Percentiles rank a stretch among this genome's conserved stretches.
Evolutionary conservation across 2,797 vertebrate species (phyloP).

Genomic region (Lepilemur ruficaudatus): DNA sequence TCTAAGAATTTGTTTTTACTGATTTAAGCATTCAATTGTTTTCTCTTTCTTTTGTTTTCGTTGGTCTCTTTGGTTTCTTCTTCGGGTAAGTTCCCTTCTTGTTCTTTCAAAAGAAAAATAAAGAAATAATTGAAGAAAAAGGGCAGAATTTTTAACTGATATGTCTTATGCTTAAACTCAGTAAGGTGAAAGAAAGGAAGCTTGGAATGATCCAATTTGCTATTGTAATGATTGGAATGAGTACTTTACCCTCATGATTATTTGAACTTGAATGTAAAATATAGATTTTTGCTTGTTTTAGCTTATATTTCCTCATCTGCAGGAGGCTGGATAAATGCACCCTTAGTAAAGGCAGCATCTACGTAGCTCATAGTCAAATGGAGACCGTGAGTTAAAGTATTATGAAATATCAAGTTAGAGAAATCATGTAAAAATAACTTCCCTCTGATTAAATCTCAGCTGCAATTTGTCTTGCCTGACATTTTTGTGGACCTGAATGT

Average conservation of each 20-base stretch:
- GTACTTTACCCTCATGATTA: neutral
- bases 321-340: neutral
- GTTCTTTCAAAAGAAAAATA: neutral
- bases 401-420: neutral
- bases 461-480: neutral
- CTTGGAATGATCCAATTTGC: neutral
- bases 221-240: neutral
- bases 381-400: neutral
- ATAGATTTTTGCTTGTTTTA: neutral
- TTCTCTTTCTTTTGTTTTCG: neutral
- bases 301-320: neutral
- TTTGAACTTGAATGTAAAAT: neutral
- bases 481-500: neutral
- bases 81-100: neutral
- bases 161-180: neutral
- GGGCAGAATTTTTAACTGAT: neutral
- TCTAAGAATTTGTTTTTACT: neutral
- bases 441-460: neutral
- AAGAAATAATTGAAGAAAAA: neutral
- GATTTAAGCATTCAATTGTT: neutral
- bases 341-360: neutral
- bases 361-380: neutral
- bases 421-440: neutral
- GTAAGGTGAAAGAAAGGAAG: neutral
- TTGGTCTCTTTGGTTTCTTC: neutral